Percentiles rank a stretch among this genome's conserved stretches.
Evolutionary conservation across 2,888 invertebrate genomes (phyloP).

Genomic region (Venusia cambrica): DNA sequence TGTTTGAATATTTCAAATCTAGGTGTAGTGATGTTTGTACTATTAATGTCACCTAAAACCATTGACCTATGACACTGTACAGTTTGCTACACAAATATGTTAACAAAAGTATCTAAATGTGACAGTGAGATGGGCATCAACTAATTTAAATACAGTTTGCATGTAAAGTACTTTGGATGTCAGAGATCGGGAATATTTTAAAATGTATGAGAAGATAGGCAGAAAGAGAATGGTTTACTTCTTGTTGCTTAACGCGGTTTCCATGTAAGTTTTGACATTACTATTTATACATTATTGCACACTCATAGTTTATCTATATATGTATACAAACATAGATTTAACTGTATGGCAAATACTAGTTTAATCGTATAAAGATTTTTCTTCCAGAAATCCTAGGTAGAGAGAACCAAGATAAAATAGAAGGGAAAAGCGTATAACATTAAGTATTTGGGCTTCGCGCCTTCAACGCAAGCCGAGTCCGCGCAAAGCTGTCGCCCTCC

Average conservation of each 20-base stretch:
- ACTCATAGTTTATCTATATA: too few relatives aligned
- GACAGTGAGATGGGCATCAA: constrained; percentile 44
- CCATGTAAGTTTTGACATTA: background rate
- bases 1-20: constrained; percentile 2
- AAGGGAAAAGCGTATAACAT: too few relatives aligned
- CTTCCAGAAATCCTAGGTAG: too few relatives aligned
- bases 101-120: constrained; percentile 46
- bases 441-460: too few relatives aligned
- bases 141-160: constrained; percentile 50
- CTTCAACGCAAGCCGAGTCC: too few relatives aligned
- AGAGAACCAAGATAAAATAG: too few relatives aligned
- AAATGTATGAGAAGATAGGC: constrained; percentile 16
- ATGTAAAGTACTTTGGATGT: constrained; percentile 39
- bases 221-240: background rate
- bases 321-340: too few relatives aligned
- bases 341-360: too few relatives aligned
- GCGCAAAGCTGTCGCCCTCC: too few relatives aligned
- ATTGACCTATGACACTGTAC: constrained; percentile 40
- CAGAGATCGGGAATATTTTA: constrained; percentile 36
- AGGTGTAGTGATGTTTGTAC: constrained; percentile 28
- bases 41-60: constrained; percentile 48
- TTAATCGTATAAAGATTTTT: too few relatives aligned
- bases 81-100: constrained; percentile 44
- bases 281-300: too few relatives aligned
- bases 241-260: background rate